These are phyloP conservation scores for Tragelaphus eurycerus DNA, from an alignment of 2,797 vertebrate species.

Conservation along the genomic window DNA sequence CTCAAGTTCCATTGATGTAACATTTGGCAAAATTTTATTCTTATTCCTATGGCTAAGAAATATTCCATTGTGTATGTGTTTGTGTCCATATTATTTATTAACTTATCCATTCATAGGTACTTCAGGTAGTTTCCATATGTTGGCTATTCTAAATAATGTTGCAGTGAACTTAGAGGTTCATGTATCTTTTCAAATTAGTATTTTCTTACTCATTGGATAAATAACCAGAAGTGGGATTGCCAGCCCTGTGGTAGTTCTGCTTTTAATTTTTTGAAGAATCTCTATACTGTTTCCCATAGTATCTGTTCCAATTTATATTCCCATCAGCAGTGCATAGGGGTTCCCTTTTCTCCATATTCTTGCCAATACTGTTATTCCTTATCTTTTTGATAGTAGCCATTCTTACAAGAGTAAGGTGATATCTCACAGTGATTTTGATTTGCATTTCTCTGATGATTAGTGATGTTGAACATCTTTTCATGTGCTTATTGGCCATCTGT, in stretches of 20 bases:
- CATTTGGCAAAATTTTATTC: background rate
- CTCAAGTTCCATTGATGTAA: background rate
- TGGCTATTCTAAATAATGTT: background rate
- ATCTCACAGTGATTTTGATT: background rate
- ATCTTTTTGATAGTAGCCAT: background rate
- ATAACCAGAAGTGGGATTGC: background rate
- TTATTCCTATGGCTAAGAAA: background rate
- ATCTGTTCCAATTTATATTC: background rate
- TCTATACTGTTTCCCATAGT: background rate
- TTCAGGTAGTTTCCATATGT: background rate
- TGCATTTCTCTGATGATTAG: background rate
- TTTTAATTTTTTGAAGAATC: background rate
- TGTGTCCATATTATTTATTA: background rate
- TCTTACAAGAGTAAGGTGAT: background rate
- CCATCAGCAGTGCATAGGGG: background rate
- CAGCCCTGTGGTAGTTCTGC: background rate
- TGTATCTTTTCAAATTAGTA: background rate
- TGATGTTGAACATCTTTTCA: background rate
- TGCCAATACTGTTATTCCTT: background rate
- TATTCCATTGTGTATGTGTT: background rate
- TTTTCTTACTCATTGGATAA: background rate
- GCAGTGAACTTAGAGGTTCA: background rate
- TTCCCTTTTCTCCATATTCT: background rate
- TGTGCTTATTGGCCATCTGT: background rate
- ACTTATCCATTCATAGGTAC: background rate